Evolutionary conservation across 2,888 invertebrate genomes (phyloP).

Genomic region (Callosobruchus maculatus): DNA sequence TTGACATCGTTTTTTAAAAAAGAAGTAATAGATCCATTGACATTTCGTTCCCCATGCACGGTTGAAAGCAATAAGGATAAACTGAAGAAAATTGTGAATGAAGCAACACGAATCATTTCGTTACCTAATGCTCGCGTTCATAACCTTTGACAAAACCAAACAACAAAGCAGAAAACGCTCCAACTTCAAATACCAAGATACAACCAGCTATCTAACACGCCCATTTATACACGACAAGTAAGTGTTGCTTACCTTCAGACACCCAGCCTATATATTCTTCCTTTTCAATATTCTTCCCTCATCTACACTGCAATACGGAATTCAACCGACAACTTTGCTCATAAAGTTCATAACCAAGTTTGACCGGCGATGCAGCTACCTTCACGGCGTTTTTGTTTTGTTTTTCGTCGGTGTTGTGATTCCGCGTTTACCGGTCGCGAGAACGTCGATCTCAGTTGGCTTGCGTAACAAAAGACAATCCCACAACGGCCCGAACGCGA

Average conservation of each 20-base stretch:
- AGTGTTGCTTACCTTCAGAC: background rate
- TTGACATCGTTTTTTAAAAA: background rate
- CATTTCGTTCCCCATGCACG: background rate
- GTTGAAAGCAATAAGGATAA: background rate
- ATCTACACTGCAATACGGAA: background rate
- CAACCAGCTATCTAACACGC: background rate
- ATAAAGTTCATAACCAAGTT: background rate
- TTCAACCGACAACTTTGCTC: background rate
- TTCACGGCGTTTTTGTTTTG: background rate
- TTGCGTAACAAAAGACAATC: background rate
- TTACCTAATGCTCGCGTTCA: background rate
- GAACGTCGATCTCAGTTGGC: background rate
- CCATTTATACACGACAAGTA: background rate
- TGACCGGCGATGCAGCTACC: background rate
- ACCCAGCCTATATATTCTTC: background rate
- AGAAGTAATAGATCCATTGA: background rate
- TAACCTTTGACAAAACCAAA: background rate
- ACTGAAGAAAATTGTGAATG: background rate
- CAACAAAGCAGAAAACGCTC: background rate
- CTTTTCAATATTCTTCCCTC: background rate
- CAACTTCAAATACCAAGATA: background rate
- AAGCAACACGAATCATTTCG: background rate
- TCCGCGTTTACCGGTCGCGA: background rate
- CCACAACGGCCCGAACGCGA: background rate
- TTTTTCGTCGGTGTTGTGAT: background rate